These are phyloP conservation scores for Sturnus vulgaris DNA, from an alignment of 2,113 vertebrate genomes.

Conservation along the genomic window DNA sequence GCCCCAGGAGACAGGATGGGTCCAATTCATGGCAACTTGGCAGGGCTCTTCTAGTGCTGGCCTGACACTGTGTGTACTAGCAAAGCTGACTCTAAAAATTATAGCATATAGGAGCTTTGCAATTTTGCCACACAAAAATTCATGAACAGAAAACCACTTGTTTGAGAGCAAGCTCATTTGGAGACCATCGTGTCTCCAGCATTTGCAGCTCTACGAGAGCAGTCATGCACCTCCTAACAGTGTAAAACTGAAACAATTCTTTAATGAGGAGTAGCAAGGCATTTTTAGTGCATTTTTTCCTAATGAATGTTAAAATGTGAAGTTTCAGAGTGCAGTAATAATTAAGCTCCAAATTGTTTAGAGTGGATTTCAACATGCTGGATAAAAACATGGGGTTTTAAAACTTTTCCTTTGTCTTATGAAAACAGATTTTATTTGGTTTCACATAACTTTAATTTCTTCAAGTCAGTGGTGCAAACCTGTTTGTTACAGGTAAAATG, in stretches of 20 bases:
- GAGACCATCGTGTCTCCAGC: fast-evolving
- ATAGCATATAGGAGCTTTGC: background rate
- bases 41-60: background rate
- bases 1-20: background rate
- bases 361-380: background rate
- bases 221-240: background rate
- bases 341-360: background rate
- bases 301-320: background rate
- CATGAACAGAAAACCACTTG: background rate
- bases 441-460: background rate
- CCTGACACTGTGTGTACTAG: background rate
- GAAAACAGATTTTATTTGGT: background rate
- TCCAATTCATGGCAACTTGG: background rate
- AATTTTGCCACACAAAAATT: background rate
- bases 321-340: background rate
- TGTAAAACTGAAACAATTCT: background rate
- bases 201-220: background rate
- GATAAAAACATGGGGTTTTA: background rate
- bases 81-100: background rate
- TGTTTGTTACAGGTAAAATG: background rate
- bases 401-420: background rate
- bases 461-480: background rate
- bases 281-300: background rate
- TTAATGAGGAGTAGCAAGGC: background rate
- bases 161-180: background rate